Evolutionary conservation across 2,113 vertebrate species (phyloP).

Genomic region (Emberiza fucata): DNA sequence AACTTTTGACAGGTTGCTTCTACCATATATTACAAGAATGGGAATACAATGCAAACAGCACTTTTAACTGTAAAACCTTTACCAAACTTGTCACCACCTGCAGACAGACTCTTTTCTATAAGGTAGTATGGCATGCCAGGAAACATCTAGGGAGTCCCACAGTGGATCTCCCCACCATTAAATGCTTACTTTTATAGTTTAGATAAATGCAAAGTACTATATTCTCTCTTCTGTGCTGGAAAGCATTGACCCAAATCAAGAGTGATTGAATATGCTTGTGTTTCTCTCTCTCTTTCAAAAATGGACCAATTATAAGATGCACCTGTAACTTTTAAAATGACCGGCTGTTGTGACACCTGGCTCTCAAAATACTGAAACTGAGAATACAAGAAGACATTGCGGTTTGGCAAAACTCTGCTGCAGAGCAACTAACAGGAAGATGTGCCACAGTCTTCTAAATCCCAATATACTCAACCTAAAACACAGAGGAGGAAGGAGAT

Average conservation of each 20-base stretch:
- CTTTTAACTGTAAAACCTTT: not conserved
- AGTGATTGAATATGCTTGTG: not conserved
- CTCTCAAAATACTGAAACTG: constrained; percentile 14
- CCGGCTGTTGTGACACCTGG: constrained; percentile 24
- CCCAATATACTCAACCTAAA: not conserved
- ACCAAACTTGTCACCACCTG: not conserved
- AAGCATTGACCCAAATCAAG: not conserved
- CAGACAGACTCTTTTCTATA: not conserved
- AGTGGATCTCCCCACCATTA: not conserved
- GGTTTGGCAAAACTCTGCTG: constrained; percentile 14
- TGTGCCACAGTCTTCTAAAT: not conserved
- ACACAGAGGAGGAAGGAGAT: not conserved
- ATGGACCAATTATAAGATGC: not conserved
- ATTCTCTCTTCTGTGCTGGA: not conserved
- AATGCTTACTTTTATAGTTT: not conserved
- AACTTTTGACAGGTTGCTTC: not conserved
- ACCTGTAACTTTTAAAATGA: constrained; percentile 20
- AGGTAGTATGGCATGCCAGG: not conserved
- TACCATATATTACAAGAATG: not conserved
- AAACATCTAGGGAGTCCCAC: not conserved
- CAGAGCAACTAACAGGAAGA: constrained; percentile 34
- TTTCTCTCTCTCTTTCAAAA: not conserved
- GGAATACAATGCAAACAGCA: not conserved
- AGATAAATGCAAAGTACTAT: not conserved
- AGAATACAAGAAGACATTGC: not conserved